A percentile compares a stretch with the other conserved stretches of the same genome.
Conservation (phyloP, 2,888 invertebrate genomes). For the Synergus umbraculus region DNA sequence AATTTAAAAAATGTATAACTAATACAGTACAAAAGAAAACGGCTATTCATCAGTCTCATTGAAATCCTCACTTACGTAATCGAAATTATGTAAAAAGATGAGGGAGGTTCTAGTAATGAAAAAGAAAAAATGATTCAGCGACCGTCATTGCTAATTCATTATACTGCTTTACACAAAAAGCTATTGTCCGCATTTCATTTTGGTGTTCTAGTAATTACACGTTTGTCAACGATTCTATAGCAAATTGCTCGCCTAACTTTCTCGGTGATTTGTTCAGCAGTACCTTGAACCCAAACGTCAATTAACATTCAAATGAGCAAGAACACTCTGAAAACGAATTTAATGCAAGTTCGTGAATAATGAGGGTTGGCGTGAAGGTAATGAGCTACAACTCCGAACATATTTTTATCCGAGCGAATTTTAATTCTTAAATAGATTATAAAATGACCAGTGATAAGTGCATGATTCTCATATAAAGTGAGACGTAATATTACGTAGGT, state of each 20-base stretch:
- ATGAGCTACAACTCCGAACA: background rate
- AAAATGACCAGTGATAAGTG: background rate
- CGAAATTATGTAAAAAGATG: background rate
- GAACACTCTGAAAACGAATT: background rate
- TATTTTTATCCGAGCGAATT: background rate
- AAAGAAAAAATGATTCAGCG: background rate
- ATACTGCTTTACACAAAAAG: background rate
- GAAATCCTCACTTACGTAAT: background rate
- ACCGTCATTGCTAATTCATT: background rate
- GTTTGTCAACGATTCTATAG: conserved; percentile 12
- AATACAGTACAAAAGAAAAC: background rate
- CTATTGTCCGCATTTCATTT: conserved; percentile 9
- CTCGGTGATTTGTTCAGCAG: conserved; percentile 25
- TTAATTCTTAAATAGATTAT: background rate
- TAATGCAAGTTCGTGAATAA: background rate
- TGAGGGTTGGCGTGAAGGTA: background rate
- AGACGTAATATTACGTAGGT: background rate
- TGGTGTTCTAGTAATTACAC: conserved; percentile 8
- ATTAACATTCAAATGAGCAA: conserved; percentile 7
- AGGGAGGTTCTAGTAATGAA: background rate
- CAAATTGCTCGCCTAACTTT: conserved; percentile 21
- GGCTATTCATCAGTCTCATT: background rate
- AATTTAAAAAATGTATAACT: background rate
- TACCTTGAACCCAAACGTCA: conserved; percentile 24
- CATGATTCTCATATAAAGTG: background rate